Base-by-base conservation (phyloP, 2,888 invertebrate species). In the Drosophila quinaria region DNA sequence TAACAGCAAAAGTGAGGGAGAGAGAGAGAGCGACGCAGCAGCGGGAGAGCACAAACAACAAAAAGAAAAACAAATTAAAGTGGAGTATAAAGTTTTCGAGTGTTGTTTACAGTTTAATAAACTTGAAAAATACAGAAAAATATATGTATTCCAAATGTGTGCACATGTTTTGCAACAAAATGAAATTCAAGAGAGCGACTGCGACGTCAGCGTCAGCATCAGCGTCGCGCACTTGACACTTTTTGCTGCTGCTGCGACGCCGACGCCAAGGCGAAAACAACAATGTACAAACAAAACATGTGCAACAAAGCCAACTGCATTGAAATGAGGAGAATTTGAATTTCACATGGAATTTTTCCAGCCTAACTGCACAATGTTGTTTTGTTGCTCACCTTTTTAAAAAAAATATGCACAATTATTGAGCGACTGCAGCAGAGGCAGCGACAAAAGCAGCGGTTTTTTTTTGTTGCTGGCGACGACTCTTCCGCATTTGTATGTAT, bases 401-500 rank as follows among this genome's bases (percentile, higher is more conserved):
- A 62, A 72, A 66, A 74, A 80, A 76, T 80, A 76, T 80, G 70
- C 83, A 74, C 81, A 77, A 59, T 68, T 70, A 81, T 65, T 71
- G 55, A 71, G 70, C 61, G 46, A 46, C 25, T 31, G 19, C 55
- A 54, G 58, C 52, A 29, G 8, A 29, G 5, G 29, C 25, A 13
- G 52, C 25, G 37, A 11, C 42, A 33, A 25, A 60, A 19, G 42
- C 46, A 33, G 33, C 63, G 51, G 35, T 61, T 60, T 69, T 61
- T 60, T 69, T 62, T 74, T 62, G 65, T 51, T 75, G 71, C 17
- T 62, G 55, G 65, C 47, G 67, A 56, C 61, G 62, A 80, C 81
- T 84, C 84, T 84, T 89, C 83, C 89, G 84, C 85, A 71, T 77
- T 66, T 71, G 71, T 66, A 17, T 69, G 63, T 58, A 17, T 56